Evolutionary conservation across 1,140 invertebrate species (phyloP).

Genomic region (Zelostemma sp.): DNA sequence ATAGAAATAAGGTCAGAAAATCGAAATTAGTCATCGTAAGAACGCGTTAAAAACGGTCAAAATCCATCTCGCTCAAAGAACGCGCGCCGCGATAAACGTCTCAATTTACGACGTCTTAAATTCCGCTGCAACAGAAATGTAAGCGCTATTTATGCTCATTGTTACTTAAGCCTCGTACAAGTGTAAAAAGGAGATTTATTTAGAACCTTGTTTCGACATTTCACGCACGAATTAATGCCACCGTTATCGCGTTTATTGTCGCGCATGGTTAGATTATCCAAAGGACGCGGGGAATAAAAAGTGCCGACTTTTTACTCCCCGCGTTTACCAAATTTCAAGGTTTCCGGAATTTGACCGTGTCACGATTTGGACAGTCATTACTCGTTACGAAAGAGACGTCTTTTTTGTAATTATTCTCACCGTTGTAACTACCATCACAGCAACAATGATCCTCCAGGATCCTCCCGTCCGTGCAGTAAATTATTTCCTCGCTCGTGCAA

Average conservation of each 20-base stretch:
- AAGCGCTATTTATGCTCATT: slow-evolving; percentile 3
- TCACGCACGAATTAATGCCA: slow-evolving; percentile 54
- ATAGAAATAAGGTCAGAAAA: no score
- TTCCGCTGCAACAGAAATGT: background rate
- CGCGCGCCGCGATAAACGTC: background rate
- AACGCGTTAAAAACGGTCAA: no score
- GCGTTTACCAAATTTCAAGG: background rate
- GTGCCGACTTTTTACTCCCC: background rate
- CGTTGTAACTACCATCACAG: slow-evolving; percentile 72
- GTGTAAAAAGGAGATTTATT: slow-evolving; percentile 14
- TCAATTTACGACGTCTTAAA: background rate
- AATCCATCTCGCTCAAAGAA: background rate
- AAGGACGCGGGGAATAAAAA: slow-evolving; percentile 13
- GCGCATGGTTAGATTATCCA: slow-evolving; percentile 27
- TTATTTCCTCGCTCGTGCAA: slow-evolving; percentile 74
- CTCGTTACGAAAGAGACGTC: no score
- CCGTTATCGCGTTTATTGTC: slow-evolving; percentile 19
- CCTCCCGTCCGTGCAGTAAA: slow-evolving; percentile 74
- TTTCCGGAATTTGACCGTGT: background rate
- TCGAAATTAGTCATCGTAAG: no score
- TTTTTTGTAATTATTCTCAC: no score
- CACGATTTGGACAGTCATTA: no score
- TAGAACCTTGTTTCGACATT: slow-evolving; percentile 31
- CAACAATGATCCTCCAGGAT: slow-evolving; percentile 80
- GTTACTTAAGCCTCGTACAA: background rate